These are phyloP conservation scores for Drosophila meridiana DNA, from an alignment of 2,888 invertebrate species.

Conservation along the genomic window DNA sequence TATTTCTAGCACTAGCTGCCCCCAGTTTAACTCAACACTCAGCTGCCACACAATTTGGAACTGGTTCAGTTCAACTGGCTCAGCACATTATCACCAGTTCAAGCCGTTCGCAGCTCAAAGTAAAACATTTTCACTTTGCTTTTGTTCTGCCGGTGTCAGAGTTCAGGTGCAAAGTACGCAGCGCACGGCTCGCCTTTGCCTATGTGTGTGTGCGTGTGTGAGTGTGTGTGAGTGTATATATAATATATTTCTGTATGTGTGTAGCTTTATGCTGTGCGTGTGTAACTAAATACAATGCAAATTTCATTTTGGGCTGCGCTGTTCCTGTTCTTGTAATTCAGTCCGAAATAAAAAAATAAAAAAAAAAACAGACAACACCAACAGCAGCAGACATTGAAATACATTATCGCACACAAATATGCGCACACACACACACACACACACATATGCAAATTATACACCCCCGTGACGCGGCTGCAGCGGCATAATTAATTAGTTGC, in stretches of 20 bases:
- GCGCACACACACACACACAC: conserved; percentile 10
- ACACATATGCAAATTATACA: conserved; percentile 67
- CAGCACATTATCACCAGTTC: conserved; percentile 9
- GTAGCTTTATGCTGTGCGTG: conserved; percentile 57
- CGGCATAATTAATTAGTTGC: conserved; percentile 79
- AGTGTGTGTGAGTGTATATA: background rate
- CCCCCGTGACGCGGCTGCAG: conserved; percentile 79
- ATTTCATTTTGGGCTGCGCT: conserved; percentile 50
- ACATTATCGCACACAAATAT: conserved; percentile 58
- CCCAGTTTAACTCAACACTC: too few relatives aligned
- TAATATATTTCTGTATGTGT: conserved; percentile 8
- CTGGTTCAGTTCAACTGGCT: conserved; percentile 10
- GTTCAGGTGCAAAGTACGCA: conserved; percentile 36
- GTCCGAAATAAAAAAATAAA: conserved; percentile 49
- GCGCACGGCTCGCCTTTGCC: background rate
- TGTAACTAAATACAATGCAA: conserved; percentile 81
- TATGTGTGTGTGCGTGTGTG: conserved; percentile 57
- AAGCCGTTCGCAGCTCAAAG: background rate
- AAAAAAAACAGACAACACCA: conserved; percentile 21
- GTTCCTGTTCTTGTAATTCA: conserved; percentile 40
- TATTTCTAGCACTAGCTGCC: background rate
- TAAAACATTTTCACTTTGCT: background rate
- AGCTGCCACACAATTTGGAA: background rate
- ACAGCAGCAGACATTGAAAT: conserved; percentile 49
- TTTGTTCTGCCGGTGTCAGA: background rate